These are phyloP conservation scores for Scaptomyza polygonia DNA, from an alignment of 2,888 invertebrate genomes.

Conservation along the genomic window DNA sequence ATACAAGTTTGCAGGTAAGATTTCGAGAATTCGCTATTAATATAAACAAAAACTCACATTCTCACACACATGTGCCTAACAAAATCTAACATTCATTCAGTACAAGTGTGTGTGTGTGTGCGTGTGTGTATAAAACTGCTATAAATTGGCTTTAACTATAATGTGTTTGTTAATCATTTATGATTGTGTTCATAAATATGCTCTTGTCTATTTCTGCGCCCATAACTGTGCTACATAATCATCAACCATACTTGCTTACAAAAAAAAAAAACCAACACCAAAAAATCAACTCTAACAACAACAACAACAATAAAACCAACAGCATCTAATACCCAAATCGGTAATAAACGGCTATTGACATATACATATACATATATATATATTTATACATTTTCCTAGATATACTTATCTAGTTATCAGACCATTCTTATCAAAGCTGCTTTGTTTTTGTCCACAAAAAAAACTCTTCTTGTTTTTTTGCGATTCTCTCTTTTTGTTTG, in stretches of 20 bases:
- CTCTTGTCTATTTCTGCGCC: constrained; percentile 73
- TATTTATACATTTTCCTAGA: constrained; percentile 7
- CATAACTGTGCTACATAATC: constrained; percentile 69
- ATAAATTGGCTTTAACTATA: constrained; percentile 54
- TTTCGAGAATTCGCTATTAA: neutral
- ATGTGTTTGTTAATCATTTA: constrained; percentile 45
- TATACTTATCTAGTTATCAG: constrained; percentile 19
- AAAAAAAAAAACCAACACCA: constrained; percentile 27
- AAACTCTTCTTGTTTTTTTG: constrained; percentile 10
- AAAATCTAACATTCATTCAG: constrained; percentile 30
- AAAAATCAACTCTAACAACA: constrained; percentile 14
- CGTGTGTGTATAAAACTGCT: constrained; percentile 45
- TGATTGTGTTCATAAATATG: constrained; percentile 60
- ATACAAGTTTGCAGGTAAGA: constrained; percentile 91
- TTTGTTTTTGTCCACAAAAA: constrained; percentile 24
- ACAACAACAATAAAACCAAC: constrained; percentile 47
- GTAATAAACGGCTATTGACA: constrained; percentile 55
- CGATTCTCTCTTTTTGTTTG: constrained; percentile 21
- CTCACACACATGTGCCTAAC: constrained; percentile 13
- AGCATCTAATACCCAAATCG: constrained; percentile 74
- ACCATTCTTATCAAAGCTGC: constrained; percentile 34
- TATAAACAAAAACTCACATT: neutral
- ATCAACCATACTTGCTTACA: constrained; percentile 30
- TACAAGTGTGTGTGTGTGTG: constrained; percentile 54
- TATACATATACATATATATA: constrained; percentile 4